A percentile compares a stretch with the other conserved stretches of the same genome.
These are phyloP conservation scores for Lerista edwardsae DNA, from an alignment of 2,797 vertebrate genomes.

Conservation along the genomic window DNA sequence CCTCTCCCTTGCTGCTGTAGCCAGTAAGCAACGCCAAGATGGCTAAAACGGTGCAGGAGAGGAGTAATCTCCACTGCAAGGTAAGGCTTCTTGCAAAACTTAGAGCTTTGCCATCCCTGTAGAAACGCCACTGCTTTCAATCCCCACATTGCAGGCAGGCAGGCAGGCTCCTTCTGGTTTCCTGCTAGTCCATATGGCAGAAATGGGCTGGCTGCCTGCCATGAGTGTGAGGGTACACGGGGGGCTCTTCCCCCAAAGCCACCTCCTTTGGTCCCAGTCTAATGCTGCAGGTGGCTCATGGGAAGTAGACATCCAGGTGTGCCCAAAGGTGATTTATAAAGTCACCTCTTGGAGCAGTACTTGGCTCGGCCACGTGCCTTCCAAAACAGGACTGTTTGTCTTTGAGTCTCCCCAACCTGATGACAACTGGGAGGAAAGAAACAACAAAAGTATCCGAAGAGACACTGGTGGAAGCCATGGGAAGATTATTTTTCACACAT, in stretches of 20 bases:
- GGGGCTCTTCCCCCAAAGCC: background rate
- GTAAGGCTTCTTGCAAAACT: no score
- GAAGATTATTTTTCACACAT: background rate
- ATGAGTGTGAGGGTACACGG: background rate
- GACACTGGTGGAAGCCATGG: accelerated
- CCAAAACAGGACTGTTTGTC: accelerated
- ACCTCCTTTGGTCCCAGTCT: background rate
- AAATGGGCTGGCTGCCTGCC: background rate
- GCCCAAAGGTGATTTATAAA: background rate
- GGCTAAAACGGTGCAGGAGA: no score
- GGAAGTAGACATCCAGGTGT: background rate
- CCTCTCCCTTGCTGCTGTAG: no score
- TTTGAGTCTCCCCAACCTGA: background rate
- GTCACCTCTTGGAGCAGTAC: background rate
- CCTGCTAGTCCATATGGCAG: background rate
- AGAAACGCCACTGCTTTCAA: no score
- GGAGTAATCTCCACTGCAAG: no score
- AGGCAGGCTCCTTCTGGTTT: background rate
- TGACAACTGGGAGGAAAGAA: background rate
- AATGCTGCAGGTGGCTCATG: background rate
- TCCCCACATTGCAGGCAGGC: background rate
- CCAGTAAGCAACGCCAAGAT: no score
- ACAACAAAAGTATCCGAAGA: background rate
- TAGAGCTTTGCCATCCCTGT: no score
- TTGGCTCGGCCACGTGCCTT: background rate